Percentiles rank a stretch among this genome's conserved stretches.
Conservation (phyloP, 2,113 vertebrate species). For the Riparia riparia region DNA sequence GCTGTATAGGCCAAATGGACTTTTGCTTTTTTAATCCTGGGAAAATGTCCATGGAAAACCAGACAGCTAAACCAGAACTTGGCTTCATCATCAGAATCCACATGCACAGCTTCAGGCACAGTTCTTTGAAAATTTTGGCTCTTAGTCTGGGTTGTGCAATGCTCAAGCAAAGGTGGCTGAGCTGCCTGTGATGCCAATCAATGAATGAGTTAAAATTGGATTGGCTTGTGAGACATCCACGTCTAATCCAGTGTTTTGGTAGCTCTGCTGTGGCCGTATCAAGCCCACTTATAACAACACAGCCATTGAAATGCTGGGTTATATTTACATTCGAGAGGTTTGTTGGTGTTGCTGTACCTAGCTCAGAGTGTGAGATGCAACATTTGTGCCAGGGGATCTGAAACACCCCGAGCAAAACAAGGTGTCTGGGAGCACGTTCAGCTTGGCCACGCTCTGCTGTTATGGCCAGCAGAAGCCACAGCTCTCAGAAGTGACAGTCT, state of each 20-base stretch:
- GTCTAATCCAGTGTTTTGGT: not conserved
- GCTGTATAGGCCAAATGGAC: not conserved
- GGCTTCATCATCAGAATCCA: not conserved
- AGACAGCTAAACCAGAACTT: not conserved
- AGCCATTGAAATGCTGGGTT: not conserved
- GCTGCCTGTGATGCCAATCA: not conserved
- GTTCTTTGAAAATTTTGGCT: not conserved
- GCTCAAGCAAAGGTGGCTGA: not conserved
- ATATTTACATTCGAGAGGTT: not conserved
- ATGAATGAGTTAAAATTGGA: conserved; percentile 50
- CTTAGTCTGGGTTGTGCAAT: not conserved
- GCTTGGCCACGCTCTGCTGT: not conserved
- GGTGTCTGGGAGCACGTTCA: not conserved
- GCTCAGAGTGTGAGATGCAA: not conserved
- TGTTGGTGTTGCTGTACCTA: not conserved
- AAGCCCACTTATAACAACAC: not conserved
- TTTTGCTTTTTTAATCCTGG: not conserved
- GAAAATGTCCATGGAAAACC: not conserved
- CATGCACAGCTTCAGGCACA: not conserved
- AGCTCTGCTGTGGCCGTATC: conserved; percentile 10
- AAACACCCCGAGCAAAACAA: not conserved
- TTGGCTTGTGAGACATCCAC: not conserved
- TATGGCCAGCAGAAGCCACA: not conserved
- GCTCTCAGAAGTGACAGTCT: not conserved
- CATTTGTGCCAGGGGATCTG: not conserved